Percentiles rank a stretch among this genome's conserved stretches.
phyloP scores from a whole-genome alignment of 53 echinoderm and acorn worm genomes.

The Stichopus horrens region DNA sequence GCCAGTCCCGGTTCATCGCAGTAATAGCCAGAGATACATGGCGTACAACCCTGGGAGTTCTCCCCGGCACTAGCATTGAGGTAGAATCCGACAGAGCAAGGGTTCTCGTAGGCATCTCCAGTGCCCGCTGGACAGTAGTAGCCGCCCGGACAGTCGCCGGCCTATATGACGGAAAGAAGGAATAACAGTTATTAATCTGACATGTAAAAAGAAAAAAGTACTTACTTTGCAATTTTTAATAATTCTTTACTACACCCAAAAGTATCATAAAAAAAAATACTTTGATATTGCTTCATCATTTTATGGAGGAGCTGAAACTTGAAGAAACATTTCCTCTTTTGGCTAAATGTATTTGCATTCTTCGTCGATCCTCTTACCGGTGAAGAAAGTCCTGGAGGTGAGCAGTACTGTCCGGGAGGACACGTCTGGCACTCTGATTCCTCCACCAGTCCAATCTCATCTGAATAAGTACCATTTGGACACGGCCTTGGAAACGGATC shows the following conservation, averaged over 20 bases:
- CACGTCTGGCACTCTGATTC: conserved; percentile 86
- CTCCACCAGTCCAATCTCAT: conserved; percentile 80
- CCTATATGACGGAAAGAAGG: conserved; percentile 49
- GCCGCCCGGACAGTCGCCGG: conserved; percentile 94
- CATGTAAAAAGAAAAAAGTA: not conserved
- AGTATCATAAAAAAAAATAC: not conserved
- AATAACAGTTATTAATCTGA: not conserved
- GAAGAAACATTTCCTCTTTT: no score
- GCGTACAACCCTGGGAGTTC: conserved; percentile 85
- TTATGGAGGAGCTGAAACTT: no score
- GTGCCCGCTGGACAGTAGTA: conserved; percentile 94
- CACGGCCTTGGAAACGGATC: conserved; percentile 90
- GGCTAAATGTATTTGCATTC: no score
- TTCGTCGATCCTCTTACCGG: conserved; percentile 61
- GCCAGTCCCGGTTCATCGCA: conserved; percentile 80
- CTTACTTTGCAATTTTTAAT: not conserved
- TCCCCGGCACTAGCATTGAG: conserved; percentile 97
- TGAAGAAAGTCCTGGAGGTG: conserved; percentile 74
- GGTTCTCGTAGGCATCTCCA: conserved; percentile 79
- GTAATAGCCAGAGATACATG: conserved; percentile 93
- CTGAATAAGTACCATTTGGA: conserved; percentile 92
- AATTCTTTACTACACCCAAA: not conserved
- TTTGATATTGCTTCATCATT: no score
- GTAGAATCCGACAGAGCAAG: conserved; percentile 85
- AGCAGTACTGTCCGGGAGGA: conserved; percentile 84